Base-by-base conservation (phyloP, 1,140 invertebrate species). In the Leptinotarsa defecta region DNA sequence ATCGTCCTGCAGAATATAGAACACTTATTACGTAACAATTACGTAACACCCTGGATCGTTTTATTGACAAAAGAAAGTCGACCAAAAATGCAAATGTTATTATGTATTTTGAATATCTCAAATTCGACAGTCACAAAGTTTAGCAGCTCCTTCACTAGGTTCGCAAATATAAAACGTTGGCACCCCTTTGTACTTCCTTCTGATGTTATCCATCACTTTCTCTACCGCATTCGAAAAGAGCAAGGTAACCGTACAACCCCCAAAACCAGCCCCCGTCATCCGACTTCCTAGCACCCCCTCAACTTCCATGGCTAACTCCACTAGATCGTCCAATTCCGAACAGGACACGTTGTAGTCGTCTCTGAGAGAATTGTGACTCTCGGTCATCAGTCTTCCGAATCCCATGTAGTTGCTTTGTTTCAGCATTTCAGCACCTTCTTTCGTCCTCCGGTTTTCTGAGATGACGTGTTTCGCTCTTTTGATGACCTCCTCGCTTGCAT, bases 221-320 rank as follows among this genome's bases (percentile, higher is more conserved):
- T 91, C 87, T 1, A 94, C 89, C 71, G 86, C 85, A 48, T 88
- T 84, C 68, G 89, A 88, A 78, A 89, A 87, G 17, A 95, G 90
- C 82, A 98, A 86, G 13, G 94, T 94, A 15, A 98, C 93, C 1
- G 95, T 96, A 82, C 96, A 98, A 1, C 96, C 96, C 1, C 96
- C 96, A 86, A 98, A 98, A 15, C 96, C 96, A 17, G 94, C 96
- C 3, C 96, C 96, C 5, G 96, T 98, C 91, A 98, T 95, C 73
- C 96, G 89, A 71, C 94, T 94, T 5, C 96, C 96, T 71, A 92
- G 90, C 13, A 98, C 95, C 17, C 96, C 96, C 4, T 91, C 83
- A 17, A 90, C 87, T 65, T 88, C 84, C 77, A 89, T 85, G n/a
- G 94, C 92, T 57, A 91, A 87, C 48, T 91, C 89, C 11, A 97